Conservation (phyloP, 2,113 vertebrate genomes). For the Cochlearius cochlearius region DNA sequence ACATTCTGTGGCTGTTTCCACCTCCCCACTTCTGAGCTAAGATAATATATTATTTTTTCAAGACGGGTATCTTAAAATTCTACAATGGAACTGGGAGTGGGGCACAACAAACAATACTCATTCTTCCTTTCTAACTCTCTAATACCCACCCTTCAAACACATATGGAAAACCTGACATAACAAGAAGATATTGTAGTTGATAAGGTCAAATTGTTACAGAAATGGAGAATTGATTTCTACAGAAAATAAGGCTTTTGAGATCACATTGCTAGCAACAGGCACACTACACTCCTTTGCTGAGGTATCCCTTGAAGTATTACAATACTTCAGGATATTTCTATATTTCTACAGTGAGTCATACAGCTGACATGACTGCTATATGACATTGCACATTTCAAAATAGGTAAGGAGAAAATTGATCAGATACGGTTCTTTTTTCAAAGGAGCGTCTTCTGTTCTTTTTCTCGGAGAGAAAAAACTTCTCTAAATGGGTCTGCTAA, state of each 20-base stretch:
- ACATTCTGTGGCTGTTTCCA: neutral
- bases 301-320: neutral
- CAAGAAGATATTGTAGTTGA: neutral
- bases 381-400: neutral
- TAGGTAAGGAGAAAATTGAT: neutral
- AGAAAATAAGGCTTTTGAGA: neutral
- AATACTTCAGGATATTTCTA: neutral
- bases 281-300: neutral
- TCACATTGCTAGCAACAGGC: neutral
- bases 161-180: neutral
- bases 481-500: neutral
- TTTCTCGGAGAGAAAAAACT: neutral
- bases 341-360: neutral
- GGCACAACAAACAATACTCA: neutral
- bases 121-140: neutral
- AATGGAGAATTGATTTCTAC: neutral
- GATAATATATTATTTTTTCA: neutral
- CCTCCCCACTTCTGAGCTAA: neutral
- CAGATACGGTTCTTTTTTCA: neutral
- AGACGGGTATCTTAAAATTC: neutral
- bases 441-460: neutral
- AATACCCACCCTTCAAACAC: neutral
- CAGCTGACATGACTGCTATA: neutral
- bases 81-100: neutral
- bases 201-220: neutral